Conservation (phyloP, 2,113 vertebrate genomes). For the Candoia aspera region DNA sequence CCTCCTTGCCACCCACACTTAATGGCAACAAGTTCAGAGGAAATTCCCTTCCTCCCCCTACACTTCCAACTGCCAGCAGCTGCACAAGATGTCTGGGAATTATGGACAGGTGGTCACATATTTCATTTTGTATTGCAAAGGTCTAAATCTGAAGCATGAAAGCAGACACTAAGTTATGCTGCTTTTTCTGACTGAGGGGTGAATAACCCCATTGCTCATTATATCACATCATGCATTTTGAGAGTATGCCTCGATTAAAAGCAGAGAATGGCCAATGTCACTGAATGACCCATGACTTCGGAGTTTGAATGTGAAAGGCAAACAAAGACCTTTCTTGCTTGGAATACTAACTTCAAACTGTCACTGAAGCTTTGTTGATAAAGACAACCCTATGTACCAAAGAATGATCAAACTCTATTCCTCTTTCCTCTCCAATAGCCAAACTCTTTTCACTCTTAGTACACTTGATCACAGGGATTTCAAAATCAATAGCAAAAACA, state of each 20-base stretch:
- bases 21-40: conserved; percentile 1
- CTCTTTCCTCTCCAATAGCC: neutral
- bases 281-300: conserved; percentile 35
- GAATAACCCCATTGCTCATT: neutral
- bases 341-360: conserved; percentile 40
- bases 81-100: conserved; percentile 26
- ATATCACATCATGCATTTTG: conserved; percentile 7
- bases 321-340: conserved; percentile 31
- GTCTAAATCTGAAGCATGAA: conserved; percentile 27
- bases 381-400: conserved; percentile 26
- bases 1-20: neutral
- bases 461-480: neutral
- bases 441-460: neutral
- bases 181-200: conserved; percentile 1
- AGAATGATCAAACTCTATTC: conserved; percentile 30
- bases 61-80: conserved; percentile 3
- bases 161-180: neutral
- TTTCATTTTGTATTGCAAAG: conserved; percentile 6
- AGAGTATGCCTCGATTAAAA: neutral
- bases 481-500: neutral
- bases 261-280: conserved; percentile 20
- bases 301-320: conserved; percentile 26
- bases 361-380: conserved; percentile 33
- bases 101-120: conserved; percentile 31
- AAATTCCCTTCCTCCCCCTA: conserved; percentile 30